Evolutionary conservation across 1,140 invertebrate genomes (phyloP).

Genomic region (Tetramorium alpestre): DNA sequence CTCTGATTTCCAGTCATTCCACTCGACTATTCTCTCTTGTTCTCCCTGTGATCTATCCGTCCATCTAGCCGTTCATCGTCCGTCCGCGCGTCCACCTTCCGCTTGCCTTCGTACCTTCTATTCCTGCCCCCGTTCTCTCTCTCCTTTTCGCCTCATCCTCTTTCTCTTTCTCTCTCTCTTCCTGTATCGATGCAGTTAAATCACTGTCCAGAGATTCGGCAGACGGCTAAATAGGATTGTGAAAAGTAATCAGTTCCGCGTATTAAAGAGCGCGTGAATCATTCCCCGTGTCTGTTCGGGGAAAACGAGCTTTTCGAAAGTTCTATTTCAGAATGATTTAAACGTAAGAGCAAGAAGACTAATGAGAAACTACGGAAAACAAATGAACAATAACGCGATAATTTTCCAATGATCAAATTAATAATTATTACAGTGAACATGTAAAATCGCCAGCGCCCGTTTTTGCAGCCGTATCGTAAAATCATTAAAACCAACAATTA

Average conservation of each 20-base stretch:
- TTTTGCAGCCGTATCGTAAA: neutral
- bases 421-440: neutral
- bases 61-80: slow-evolving; percentile 14
- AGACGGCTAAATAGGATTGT: slow-evolving; percentile 38
- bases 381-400: neutral
- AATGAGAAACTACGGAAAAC: neutral
- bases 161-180: neutral
- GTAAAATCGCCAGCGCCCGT: neutral
- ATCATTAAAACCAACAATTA: slow-evolving; percentile 17
- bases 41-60: slow-evolving; percentile 31
- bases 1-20: slow-evolving; percentile 52
- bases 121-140: neutral
- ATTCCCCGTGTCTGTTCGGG: neutral
- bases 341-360: neutral
- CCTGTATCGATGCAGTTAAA: slow-evolving; percentile 32
- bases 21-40: slow-evolving; percentile 45
- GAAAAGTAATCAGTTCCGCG: slow-evolving; percentile 44
- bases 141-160: slow-evolving; percentile 15
- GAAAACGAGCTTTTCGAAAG: slow-evolving; percentile 19
- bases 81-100: neutral
- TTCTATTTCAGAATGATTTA: slow-evolving; percentile 9
- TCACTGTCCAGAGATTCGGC: slow-evolving; percentile 32
- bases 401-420: slow-evolving; percentile 17
- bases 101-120: slow-evolving; percentile 24
- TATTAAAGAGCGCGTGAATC: slow-evolving; percentile 31